Evolutionary conservation across 1,140 invertebrate species (phyloP).

Genomic region (Tribolium castaneum): DNA sequence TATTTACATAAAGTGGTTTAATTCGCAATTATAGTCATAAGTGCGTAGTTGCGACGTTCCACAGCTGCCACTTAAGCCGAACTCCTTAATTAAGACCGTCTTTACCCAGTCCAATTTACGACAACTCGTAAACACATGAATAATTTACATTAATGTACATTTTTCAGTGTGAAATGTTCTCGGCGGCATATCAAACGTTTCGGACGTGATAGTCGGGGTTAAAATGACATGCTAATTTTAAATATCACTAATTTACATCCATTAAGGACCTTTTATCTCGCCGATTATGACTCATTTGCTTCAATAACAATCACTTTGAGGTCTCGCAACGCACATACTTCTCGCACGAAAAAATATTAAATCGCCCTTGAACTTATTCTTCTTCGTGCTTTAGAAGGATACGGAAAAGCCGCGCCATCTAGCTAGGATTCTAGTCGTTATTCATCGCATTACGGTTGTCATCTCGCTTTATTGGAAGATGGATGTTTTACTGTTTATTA

Average conservation of each 20-base stretch:
- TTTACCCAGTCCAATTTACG: constrained; percentile 51
- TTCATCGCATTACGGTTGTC: constrained; percentile 41
- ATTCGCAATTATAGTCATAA: constrained; percentile 50
- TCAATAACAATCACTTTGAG: constrained; percentile 35
- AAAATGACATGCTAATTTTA: constrained; percentile 56
- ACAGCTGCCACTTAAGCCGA: constrained; percentile 51
- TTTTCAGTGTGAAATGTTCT: constrained; percentile 49
- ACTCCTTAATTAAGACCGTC: constrained; percentile 49
- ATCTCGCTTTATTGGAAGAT: constrained; percentile 42
- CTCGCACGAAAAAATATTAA: constrained; percentile 39
- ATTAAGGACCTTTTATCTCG: constrained; percentile 52
- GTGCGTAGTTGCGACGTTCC: constrained; percentile 46
- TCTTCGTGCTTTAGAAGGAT: constrained; percentile 4
- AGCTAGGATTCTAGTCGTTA: constrained; percentile 31
- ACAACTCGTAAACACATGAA: constrained; percentile 52
- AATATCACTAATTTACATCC: constrained; percentile 55
- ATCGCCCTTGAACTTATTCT: constrained; percentile 23
- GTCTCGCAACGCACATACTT: constrained; percentile 16
- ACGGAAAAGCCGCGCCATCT: constrained; percentile 18
- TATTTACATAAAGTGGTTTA: constrained; percentile 53
- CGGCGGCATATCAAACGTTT: constrained; percentile 52
- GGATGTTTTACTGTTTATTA: constrained; percentile 42
- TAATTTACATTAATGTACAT: constrained; percentile 52
- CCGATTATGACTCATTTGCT: constrained; percentile 47
- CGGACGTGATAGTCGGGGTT: constrained; percentile 52